A percentile compares a stretch with the other conserved stretches of the same genome.
Conservation (phyloP, 1,140 invertebrate species). For the Ceratosolen solmsi region DNA sequence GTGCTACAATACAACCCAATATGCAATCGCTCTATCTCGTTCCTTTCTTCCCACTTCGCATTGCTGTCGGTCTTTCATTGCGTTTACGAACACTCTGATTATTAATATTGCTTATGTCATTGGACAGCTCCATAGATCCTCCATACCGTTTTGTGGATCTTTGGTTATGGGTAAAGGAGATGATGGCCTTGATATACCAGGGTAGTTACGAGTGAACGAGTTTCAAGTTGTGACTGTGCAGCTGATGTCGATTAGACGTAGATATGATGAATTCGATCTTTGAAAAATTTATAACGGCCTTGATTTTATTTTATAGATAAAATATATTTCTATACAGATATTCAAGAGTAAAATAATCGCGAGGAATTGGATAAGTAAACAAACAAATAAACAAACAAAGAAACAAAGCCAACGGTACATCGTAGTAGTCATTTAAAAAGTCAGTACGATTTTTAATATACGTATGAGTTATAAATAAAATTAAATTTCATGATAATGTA, state of each 20-base stretch:
- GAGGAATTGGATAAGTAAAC: no score
- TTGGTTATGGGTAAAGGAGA: background rate
- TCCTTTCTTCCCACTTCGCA: background rate
- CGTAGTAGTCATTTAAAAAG: no score
- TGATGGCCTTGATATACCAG: no score
- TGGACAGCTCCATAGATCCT: background rate
- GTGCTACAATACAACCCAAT: slow-evolving; percentile 10
- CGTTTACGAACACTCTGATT: background rate
- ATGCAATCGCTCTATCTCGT: background rate
- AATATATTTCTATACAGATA: no score
- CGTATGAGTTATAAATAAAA: no score
- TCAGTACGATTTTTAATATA: no score
- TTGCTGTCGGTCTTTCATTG: background rate
- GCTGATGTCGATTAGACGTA: background rate
- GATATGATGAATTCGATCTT: background rate
- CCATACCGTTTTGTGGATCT: background rate
- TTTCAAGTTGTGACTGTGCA: background rate
- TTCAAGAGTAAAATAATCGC: no score
- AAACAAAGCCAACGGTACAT: no score
- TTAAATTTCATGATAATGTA: no score
- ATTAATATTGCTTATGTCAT: slow-evolving; percentile 15
- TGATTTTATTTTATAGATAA: no score
- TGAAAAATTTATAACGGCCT: no score
- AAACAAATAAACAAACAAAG: no score
- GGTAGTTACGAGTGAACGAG: background rate